Conservation (phyloP, 2,888 invertebrate genomes). For the Hyalella azteca region DNA sequence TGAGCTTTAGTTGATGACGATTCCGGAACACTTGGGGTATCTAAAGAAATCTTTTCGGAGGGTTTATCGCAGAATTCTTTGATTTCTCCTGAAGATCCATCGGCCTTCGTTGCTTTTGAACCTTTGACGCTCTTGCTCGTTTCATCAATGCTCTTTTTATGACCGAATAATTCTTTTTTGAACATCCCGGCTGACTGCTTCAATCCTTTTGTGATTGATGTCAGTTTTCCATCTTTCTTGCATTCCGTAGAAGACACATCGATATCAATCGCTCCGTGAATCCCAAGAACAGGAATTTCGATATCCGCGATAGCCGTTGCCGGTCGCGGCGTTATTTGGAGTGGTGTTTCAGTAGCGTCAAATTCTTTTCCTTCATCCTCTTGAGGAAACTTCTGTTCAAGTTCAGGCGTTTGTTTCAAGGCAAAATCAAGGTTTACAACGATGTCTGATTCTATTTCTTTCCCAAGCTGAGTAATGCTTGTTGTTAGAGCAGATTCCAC, state of each 20-base stretch:
- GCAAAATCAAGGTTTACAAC: not conserved
- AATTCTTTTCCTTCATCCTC: not conserved
- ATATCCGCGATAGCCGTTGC: not conserved
- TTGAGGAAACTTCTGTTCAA: not conserved
- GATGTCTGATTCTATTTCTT: not conserved
- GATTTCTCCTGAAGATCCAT: conserved; percentile 49
- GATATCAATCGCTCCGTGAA: conserved; percentile 11
- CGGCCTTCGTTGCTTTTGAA: conserved; percentile 42
- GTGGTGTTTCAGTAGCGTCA: not conserved
- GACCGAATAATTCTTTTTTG: conserved; percentile 22
- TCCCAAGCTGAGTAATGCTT: not conserved
- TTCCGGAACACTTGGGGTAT: too few species aligned
- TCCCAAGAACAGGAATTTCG: not conserved
- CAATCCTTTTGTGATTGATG: conserved; percentile 11
- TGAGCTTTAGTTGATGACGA: not conserved
- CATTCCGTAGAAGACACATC: not conserved
- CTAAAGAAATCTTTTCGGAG: conserved; percentile 38
- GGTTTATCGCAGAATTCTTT: conserved; percentile 41
- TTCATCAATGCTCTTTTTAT: not conserved
- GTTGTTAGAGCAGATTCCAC: not conserved
- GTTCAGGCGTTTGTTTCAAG: not conserved
- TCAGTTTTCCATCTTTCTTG: conserved; percentile 13
- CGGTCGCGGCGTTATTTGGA: not conserved
- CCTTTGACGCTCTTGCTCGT: not conserved
- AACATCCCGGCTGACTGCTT: conserved; percentile 12